Base-by-base conservation (phyloP, 1,140 invertebrate species). In the Ruditapes philippinarum region DNA sequence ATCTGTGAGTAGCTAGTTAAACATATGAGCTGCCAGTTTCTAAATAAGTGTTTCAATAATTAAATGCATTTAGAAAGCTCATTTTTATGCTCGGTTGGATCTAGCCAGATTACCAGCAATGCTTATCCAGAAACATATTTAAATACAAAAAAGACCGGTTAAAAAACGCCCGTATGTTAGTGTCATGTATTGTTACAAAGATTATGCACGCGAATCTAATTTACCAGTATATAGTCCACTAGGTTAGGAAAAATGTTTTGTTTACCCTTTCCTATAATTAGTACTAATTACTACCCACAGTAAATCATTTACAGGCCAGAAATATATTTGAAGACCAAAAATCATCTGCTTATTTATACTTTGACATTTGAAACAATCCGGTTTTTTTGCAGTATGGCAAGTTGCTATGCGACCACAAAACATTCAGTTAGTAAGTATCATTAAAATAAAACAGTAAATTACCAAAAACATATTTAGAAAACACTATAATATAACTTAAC, bases 11-110 rank as follows among this genome's bases (percentile, higher is more conserved):
- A 19, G 1, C 33, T 4, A 36, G 28, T n/a, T 38, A 70, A 70
- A 70, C 33, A 38, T 2, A 70, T n/a, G 65, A 70, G 65, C 65
- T 70, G 65, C 65, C 65, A 70, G 65, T 19, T 38, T 38, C 65
- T 17, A 70, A 70, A 70, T 70, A 70, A 28, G 65, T 70, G 33
- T 70, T 36, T 70, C 14, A 70, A 70, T 70, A 70, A 70, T 70
- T 70, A 40, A 70, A 70, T 36, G 33, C 36, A 31, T 38, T 38
- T 25, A 38, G 65, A 70, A 40, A 38, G 36, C 36, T 38, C 5
- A 22, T 70, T 70, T 70, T 70, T 70, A n/a, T 17, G 1, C 28
- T 38, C 31, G 19, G n/a, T 70, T 5, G 33, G 4, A 70, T 5
- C 65, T 17, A 36, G 12, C 33, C 36, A 70, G 65, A 70, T 70